These are phyloP conservation scores for Volucella inanis DNA, from an alignment of 2,888 invertebrate genomes.

Conservation along the genomic window DNA sequence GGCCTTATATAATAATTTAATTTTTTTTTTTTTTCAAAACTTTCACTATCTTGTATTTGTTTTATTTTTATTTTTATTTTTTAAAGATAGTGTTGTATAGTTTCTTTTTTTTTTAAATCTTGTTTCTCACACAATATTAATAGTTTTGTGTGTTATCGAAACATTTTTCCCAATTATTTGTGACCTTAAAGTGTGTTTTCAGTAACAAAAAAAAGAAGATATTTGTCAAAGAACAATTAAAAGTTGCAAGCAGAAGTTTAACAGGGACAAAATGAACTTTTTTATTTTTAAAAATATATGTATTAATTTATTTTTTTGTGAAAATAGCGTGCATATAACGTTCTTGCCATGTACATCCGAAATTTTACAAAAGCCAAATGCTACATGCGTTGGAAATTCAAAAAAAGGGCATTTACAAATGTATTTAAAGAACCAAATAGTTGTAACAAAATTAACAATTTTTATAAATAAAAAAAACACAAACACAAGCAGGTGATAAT, in stretches of 20 bases:
- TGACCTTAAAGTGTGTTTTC: conserved; percentile 83
- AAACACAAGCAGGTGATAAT: conserved; percentile 73
- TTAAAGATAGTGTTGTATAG: conserved; percentile 60
- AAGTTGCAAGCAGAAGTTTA: conserved; percentile 50
- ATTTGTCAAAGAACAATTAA: conserved; percentile 28
- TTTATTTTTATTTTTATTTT: conserved; percentile 33
- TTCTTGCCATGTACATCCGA: conserved; percentile 18
- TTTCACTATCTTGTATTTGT: conserved; percentile 57
- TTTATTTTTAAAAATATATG: not conserved
- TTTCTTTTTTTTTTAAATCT: conserved; percentile 67
- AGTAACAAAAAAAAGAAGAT: conserved; percentile 59
- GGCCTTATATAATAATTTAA: conserved; percentile 40
- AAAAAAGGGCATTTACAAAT: not conserved
- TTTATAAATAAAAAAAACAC: conserved; percentile 44
- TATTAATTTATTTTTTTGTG: conserved; percentile 1
- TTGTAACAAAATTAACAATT: conserved; percentile 13
- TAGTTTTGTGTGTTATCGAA: conserved; percentile 76
- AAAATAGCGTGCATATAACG: conserved; percentile 55
- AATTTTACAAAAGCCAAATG: conserved; percentile 35
- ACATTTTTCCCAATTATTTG: conserved; percentile 83
- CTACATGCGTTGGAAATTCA: conserved; percentile 40
- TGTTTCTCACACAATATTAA: conserved; percentile 67
- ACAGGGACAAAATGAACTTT: conserved; percentile 23
- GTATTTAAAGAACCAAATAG: conserved; percentile 5
- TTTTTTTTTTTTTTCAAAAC: conserved; percentile 32